Conservation (phyloP, 2,888 invertebrate species). For the Tenthredo notha region DNA sequence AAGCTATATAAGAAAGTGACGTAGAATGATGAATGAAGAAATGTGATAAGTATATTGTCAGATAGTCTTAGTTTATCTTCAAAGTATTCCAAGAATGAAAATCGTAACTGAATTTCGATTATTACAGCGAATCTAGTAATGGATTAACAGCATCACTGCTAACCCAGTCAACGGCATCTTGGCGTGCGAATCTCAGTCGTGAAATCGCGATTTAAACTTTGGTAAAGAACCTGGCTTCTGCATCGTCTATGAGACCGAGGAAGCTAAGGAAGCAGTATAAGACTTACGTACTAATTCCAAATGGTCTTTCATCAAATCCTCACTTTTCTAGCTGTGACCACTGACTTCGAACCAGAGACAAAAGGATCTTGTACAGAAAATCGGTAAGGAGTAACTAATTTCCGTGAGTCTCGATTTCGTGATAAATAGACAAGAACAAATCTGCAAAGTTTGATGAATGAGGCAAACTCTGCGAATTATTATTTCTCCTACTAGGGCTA, state of each 20-base stretch:
- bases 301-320: not conserved
- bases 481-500: not conserved
- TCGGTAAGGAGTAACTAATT: conserved; percentile 30
- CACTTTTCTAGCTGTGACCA: conserved; percentile 12
- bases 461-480: not conserved
- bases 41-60: not conserved
- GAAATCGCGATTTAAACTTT: conserved; percentile 30
- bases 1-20: not conserved
- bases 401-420: not conserved
- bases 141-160: conserved; percentile 13
- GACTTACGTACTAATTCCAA: conserved; percentile 56
- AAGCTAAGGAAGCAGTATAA: conserved; percentile 62
- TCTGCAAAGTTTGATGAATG: not conserved
- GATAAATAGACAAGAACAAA: not conserved
- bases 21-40: not conserved
- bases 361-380: not conserved
- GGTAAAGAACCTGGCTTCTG: not conserved
- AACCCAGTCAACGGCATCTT: conserved; percentile 38
- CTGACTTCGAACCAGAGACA: conserved; percentile 6
- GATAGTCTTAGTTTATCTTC: not conserved
- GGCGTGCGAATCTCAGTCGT: conserved; percentile 38
- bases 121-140: conserved; percentile 1
- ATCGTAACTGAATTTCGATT: not conserved
- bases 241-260: not conserved
- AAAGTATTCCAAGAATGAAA: not conserved